A percentile compares a stretch with the other conserved stretches of the same genome.
These are phyloP conservation scores for Puntigrus tetrazona DNA, from an alignment of 2,113 vertebrate species.

Conservation along the genomic window DNA sequence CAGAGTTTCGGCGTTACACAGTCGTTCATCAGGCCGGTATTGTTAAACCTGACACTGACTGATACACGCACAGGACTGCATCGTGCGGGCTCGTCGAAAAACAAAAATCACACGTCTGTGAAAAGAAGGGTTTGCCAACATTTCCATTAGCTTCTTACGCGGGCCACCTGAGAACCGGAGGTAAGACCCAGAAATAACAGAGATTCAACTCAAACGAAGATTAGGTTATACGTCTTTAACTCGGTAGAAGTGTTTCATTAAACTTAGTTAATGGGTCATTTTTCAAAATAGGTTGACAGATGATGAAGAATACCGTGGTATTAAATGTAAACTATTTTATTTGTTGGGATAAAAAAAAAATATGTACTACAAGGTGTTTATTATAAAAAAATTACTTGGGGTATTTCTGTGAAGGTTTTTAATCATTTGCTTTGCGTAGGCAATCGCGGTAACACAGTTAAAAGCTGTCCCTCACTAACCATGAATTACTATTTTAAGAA, in stretches of 20 bases:
- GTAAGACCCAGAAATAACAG: background rate
- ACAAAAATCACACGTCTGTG: conserved; percentile 26
- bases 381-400: background rate
- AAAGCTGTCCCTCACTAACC: background rate
- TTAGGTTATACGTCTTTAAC: background rate
- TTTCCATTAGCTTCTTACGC: conserved; percentile 24
- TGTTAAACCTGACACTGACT: conserved; percentile 48
- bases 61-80: conserved; percentile 21
- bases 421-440: background rate
- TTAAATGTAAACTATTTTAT: background rate
- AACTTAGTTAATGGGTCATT: background rate
- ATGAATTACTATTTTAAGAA: background rate
- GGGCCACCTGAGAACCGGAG: background rate
- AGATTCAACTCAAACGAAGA: background rate
- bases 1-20: background rate
- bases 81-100: conserved; percentile 10
- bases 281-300: background rate
- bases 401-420: background rate
- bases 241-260: background rate
- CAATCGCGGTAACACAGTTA: background rate
- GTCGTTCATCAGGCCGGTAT: conserved; percentile 31
- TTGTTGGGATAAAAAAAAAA: background rate
- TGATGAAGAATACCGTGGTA: background rate
- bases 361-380: background rate
- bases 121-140: conserved; percentile 39